Base-by-base conservation (phyloP, 37 sponge, comb jelly and placozoan species). In the Theonella swinhoei region DNA sequence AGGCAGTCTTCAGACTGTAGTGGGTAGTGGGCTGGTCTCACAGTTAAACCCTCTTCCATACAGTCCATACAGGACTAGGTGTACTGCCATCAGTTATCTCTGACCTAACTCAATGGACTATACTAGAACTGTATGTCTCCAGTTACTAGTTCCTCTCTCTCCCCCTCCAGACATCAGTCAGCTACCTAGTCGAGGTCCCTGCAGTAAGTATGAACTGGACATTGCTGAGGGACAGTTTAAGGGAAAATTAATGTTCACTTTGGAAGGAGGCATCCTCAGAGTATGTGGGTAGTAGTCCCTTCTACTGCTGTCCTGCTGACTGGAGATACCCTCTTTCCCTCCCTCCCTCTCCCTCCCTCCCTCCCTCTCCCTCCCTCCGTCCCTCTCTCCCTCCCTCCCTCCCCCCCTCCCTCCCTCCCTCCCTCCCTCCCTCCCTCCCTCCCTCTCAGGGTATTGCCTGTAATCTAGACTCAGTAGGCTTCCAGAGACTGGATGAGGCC, bases 371-470 rank as follows among this genome's bases (percentile, higher is more conserved):
- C n/a, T n/a, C n/a, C n/a, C n/a, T n/a, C n/a, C n/a, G 2, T 8
- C 35, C 70, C 8, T 8, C 70, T 19, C 70, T 32, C 35, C 70
- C 70, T 69, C 70, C 70, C 8, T 32, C 8, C 70, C 35, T 8
- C 42, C 4, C 67, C 24, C 80, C 65, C 67, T n/a, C 39, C 5
- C 14, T 28, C 65, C 42, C 42, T 36, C 40, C 68, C 31, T n/a
- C 30, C 75, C 75, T 30, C 23, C 68, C 37, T 19, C 35, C 40
- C 66, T 26, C 66, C 54, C 5, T 30, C 37, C 61, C 59, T 29
- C 68, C n/a, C 63, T 39, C 40, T 39, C 63, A 85, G 85, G 93
- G 93, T 1, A 93, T 93, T 42, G 93, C 93, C 4, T 89, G 88
- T 42, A 77, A 88, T 26, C 88, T 93, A 23, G 89, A 93, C 62